These are phyloP conservation scores for Heterochromis multidens DNA, from an alignment of 2,113 vertebrate species.

Conservation along the genomic window DNA sequence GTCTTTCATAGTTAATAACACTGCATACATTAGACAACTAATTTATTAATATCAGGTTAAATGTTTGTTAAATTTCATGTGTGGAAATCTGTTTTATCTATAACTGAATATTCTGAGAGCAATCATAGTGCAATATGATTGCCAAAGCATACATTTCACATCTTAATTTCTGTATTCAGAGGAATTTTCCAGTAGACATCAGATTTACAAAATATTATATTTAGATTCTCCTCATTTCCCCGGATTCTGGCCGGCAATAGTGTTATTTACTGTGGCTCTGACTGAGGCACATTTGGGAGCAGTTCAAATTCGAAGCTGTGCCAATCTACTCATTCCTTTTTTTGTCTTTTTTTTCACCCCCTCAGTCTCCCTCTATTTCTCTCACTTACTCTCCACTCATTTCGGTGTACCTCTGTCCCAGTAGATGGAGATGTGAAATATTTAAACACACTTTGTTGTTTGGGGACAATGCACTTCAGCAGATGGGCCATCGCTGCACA, in stretches of 20 bases:
- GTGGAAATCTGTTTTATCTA: not conserved
- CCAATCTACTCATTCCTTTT: constrained; percentile 73
- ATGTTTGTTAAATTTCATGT: not conserved
- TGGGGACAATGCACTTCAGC: constrained; percentile 84
- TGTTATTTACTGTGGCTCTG: constrained; percentile 76
- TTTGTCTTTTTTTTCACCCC: constrained; percentile 30
- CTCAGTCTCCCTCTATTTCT: constrained; percentile 52
- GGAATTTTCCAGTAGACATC: constrained; percentile 23
- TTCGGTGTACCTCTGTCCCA: constrained; percentile 63
- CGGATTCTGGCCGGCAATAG: constrained; percentile 66
- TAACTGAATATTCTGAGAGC: not conserved
- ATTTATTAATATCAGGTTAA: constrained; percentile 1
- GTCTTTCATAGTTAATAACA: constrained; percentile 18
- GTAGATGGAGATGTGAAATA: constrained; percentile 83
- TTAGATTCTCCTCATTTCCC: constrained; percentile 67
- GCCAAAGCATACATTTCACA: constrained; percentile 1
- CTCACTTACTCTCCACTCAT: constrained; percentile 37
- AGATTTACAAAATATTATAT: constrained; percentile 63
- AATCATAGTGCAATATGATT: not conserved
- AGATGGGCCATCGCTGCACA: constrained; percentile 89
- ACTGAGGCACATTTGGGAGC: constrained; percentile 79
- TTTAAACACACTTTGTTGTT: constrained; percentile 89
- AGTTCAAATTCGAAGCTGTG: constrained; percentile 78
- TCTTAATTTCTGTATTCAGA: constrained; percentile 5
- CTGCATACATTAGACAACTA: not conserved